phyloP scores from a whole-genome alignment of 2,113 vertebrate genomes.

The Ivindomyrus marchei region DNA sequence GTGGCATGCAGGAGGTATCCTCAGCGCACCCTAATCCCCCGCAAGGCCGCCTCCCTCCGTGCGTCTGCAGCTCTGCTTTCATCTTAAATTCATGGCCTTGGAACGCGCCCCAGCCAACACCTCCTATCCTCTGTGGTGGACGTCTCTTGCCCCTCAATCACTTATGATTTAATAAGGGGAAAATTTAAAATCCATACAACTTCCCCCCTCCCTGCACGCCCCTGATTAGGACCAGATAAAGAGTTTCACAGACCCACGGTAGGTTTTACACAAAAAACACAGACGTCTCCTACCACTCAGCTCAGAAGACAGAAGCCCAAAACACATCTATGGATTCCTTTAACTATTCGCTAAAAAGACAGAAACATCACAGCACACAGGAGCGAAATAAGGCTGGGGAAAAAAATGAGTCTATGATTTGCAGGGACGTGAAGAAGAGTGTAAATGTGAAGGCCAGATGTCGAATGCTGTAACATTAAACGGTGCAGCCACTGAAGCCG shows the following conservation, averaged over 20 bases:
- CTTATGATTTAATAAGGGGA: constrained; percentile 37
- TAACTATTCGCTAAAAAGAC: constrained; percentile 35
- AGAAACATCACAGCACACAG: constrained; percentile 28
- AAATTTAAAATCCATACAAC: constrained; percentile 40
- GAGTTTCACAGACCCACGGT: constrained; percentile 20
- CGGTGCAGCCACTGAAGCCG: constrained; percentile 23
- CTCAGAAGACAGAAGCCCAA: constrained; percentile 12
- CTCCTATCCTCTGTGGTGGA: constrained; percentile 17
- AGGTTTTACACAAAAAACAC: constrained; percentile 19
- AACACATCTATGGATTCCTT: constrained; percentile 32
- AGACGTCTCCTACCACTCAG: constrained; percentile 21
- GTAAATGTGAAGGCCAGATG: constrained; percentile 24
- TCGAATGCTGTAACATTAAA: constrained; percentile 30
- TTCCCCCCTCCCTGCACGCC: constrained; percentile 9
- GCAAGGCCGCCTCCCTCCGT: constrained; percentile 32
- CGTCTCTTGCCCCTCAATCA: constrained; percentile 30
- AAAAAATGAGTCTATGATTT: constrained; percentile 22
- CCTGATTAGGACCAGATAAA: constrained; percentile 8
- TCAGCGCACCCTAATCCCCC: constrained; percentile 37
- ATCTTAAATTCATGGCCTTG: constrained; percentile 54
- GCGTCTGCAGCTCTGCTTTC: constrained; percentile 36
- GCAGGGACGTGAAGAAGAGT: constrained; percentile 18
- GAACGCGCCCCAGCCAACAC: constrained; percentile 31
- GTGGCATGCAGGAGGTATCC: constrained; percentile 42
- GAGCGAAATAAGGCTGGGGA: constrained; percentile 22